Evolutionary conservation across 2,888 invertebrate genomes (phyloP).

Genomic region (Marasmarcha lunaedactyla): DNA sequence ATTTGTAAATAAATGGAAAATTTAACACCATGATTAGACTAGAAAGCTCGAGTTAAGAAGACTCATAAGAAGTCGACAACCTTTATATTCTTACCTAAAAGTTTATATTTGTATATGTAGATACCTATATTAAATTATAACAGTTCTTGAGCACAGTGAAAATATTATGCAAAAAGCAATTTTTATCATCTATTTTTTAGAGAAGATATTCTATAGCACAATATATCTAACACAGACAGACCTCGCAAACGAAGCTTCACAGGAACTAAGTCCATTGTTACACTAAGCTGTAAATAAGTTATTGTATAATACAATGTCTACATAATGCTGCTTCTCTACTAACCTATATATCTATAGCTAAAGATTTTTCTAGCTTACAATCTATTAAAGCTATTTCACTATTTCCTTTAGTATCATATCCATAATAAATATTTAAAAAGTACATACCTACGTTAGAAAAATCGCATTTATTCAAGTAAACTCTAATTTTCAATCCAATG

Average conservation of each 20-base stretch:
- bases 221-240: too few species aligned
- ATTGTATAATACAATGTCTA: not conserved
- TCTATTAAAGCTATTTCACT: slow-evolving; percentile 65
- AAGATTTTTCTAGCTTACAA: slow-evolving; percentile 26
- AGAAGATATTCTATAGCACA: slow-evolving; percentile 13
- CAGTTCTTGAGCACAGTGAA: not conserved
- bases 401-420: slow-evolving; percentile 22
- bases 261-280: not conserved
- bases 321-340: not conserved
- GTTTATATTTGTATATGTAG: slow-evolving; percentile 16
- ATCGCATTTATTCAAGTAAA: slow-evolving; percentile 9
- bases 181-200: too few species aligned
- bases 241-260: not conserved
- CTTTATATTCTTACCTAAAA: slow-evolving; percentile 21
- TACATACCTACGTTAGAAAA: not conserved
- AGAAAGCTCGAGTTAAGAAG: slow-evolving; percentile 64
- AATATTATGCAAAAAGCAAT: not conserved
- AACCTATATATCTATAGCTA: slow-evolving; percentile 16
- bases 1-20: slow-evolving; percentile 8
- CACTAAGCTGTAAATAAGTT: not conserved
- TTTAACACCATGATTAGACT: slow-evolving; percentile 36
- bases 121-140: slow-evolving; percentile 1
- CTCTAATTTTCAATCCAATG: not conserved
- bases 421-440: not conserved
- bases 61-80: slow-evolving; percentile 61